Percentiles rank a stretch among this genome's conserved stretches.
Conservation (phyloP, 2,888 invertebrate genomes). For the Leptinotarsa rubiginosa region DNA sequence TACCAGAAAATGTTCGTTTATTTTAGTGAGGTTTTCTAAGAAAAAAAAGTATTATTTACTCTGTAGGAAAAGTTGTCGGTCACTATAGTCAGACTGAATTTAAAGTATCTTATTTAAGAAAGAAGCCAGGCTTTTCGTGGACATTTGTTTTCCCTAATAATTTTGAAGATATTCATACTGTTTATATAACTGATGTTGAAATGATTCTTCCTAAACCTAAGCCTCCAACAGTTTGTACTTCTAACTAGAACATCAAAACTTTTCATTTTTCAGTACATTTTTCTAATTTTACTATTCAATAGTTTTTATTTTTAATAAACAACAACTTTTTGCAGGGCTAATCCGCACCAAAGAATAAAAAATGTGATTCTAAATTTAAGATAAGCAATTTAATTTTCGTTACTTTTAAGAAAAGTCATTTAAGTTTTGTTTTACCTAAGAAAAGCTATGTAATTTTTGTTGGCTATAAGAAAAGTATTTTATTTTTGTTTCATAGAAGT, state of each 20-base stretch:
- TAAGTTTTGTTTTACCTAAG: no score
- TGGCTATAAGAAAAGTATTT: no score
- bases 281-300: neutral
- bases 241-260: neutral
- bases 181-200: slow-evolving; percentile 5
- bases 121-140: neutral
- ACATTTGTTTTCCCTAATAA: neutral
- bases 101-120: neutral
- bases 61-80: neutral
- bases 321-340: neutral
- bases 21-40: neutral
- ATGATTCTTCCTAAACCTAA: neutral
- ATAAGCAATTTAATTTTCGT: neutral
- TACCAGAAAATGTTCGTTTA: no score
- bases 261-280: neutral
- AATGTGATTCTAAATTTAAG: neutral
- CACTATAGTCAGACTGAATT: neutral
- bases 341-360: neutral
- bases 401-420: neutral
- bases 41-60: neutral
- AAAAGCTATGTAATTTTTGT: no score
- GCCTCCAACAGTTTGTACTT: neutral
- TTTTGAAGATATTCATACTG: neutral
- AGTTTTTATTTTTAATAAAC: neutral
- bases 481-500: no score